Percentiles rank a stretch among this genome's conserved stretches.
Evolutionary conservation across 2,888 invertebrate species (phyloP).

Genomic region (Spisula subtruncata): DNA sequence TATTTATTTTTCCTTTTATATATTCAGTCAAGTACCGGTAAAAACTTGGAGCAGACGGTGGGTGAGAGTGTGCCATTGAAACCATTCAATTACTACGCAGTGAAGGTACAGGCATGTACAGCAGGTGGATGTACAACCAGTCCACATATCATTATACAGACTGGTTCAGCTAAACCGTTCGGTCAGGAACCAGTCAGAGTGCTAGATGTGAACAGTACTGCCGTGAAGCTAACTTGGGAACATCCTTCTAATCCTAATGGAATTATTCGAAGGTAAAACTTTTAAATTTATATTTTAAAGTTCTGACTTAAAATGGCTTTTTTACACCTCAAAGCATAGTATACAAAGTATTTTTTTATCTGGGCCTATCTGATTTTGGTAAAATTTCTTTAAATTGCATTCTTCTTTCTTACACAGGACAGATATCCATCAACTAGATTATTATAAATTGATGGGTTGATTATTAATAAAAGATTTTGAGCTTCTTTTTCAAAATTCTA

Average conservation of each 20-base stretch:
- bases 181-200: constrained; percentile 78
- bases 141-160: constrained; percentile 70
- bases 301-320: too few species aligned
- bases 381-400: too few species aligned
- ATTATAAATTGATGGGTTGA: too few species aligned
- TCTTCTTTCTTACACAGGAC: too few species aligned
- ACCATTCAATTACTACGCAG: constrained; percentile 79
- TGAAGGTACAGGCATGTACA: constrained; percentile 82
- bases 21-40: constrained; percentile 74
- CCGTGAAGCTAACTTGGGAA: constrained; percentile 78
- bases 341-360: too few species aligned
- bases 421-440: too few species aligned
- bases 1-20: too few species aligned
- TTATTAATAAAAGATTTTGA: too few species aligned
- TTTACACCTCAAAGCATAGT: too few species aligned
- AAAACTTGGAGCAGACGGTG: constrained; percentile 74
- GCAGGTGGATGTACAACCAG: constrained; percentile 82
- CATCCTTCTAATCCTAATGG: constrained; percentile 82
- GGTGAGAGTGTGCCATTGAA: constrained; percentile 74
- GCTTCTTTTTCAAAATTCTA: too few species aligned
- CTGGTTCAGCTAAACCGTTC: constrained; percentile 78
- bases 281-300: too few species aligned
- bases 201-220: constrained; percentile 74
- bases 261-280: constrained; percentile 76
- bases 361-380: too few species aligned